These are phyloP conservation scores for Polypterus senegalus DNA, from an alignment of 2,113 vertebrate genomes.

Conservation along the genomic window DNA sequence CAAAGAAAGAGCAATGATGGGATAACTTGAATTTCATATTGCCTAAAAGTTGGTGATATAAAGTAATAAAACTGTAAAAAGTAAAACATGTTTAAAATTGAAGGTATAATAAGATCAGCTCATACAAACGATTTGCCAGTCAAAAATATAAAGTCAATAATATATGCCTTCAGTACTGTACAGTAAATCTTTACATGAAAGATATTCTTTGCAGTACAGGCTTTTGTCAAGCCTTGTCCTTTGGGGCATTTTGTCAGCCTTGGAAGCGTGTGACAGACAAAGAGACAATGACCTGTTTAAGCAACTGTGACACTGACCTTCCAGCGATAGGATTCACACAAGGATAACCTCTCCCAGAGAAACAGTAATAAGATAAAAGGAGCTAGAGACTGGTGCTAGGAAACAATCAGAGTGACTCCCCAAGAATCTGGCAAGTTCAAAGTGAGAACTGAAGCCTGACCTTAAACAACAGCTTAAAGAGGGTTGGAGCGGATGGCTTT, in stretches of 20 bases:
- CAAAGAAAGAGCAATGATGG: too few relatives aligned
- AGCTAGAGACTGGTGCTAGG: conserved; percentile 24
- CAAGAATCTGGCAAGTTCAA: conserved; percentile 36
- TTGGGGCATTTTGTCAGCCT: not conserved
- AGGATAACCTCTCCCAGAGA: conserved; percentile 24
- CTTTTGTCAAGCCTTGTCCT: not conserved
- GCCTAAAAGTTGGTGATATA: too few relatives aligned
- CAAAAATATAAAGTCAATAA: too few relatives aligned
- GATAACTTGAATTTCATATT: too few relatives aligned
- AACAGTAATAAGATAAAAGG: conserved; percentile 16
- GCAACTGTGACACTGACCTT: conserved; percentile 27
- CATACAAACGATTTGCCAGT: too few relatives aligned
- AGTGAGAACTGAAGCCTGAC: conserved; percentile 46
- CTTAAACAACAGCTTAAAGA: conserved; percentile 45
- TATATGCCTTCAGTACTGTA: too few relatives aligned
- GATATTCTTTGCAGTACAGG: not conserved
- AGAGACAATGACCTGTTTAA: conserved; percentile 27
- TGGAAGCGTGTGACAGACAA: conserved; percentile 1
- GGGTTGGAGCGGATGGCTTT: conserved; percentile 23
- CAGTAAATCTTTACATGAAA: too few relatives aligned
- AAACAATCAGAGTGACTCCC: conserved; percentile 31
- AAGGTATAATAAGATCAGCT: too few relatives aligned
- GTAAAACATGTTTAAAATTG: too few relatives aligned
- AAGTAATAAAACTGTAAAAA: too few relatives aligned
- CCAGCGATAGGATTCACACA: conserved; percentile 17